Percentiles rank a stretch among this genome's conserved stretches.
Evolutionary conservation across 30 jellyfish, hydroid and myxozoan species (phyloP).

Genomic region (Turritopsis rubra): DNA sequence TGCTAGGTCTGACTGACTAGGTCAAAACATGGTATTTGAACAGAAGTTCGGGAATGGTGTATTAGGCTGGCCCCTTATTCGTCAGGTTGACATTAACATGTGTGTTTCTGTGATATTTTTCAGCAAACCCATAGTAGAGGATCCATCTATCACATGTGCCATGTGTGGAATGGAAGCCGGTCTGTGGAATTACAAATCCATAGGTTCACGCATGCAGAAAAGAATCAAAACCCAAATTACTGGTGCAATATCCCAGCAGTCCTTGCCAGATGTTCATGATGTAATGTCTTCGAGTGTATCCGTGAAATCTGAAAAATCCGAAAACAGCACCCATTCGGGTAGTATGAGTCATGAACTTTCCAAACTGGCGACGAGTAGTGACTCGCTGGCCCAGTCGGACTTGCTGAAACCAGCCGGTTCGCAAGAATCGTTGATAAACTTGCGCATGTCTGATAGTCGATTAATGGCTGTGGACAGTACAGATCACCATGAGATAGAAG

Average conservation of each 20-base stretch:
- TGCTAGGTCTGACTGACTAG: no score
- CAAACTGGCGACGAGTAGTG: conserved; percentile 37
- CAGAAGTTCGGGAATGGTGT: no score
- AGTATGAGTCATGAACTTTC: conserved; percentile 32
- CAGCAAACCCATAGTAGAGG: conserved; percentile 65
- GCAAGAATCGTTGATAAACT: conserved; percentile 37
- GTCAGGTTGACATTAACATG: no score
- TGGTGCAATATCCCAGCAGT: conserved; percentile 33
- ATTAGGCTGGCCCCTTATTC: no score
- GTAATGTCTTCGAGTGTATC: conserved; percentile 75
- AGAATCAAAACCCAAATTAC: conserved; percentile 3
- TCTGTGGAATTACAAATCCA: conserved; percentile 71
- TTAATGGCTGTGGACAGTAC: conserved; percentile 18
- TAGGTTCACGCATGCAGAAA: conserved; percentile 18
- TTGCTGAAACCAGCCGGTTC: conserved; percentile 39
- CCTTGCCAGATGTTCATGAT: conserved; percentile 51
- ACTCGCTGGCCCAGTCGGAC: conserved; percentile 36
- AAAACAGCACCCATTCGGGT: conserved; percentile 19
- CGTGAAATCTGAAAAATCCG: conserved; percentile 44
- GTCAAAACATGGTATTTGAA: no score
- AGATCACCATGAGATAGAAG: neutral
- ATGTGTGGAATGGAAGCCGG: conserved; percentile 85
- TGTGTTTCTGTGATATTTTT: neutral
- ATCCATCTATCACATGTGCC: conserved; percentile 76
- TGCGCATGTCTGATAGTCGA: conserved; percentile 32